Base-by-base conservation (phyloP, 2,888 invertebrate genomes). In the Chelonus formosanus region DNA sequence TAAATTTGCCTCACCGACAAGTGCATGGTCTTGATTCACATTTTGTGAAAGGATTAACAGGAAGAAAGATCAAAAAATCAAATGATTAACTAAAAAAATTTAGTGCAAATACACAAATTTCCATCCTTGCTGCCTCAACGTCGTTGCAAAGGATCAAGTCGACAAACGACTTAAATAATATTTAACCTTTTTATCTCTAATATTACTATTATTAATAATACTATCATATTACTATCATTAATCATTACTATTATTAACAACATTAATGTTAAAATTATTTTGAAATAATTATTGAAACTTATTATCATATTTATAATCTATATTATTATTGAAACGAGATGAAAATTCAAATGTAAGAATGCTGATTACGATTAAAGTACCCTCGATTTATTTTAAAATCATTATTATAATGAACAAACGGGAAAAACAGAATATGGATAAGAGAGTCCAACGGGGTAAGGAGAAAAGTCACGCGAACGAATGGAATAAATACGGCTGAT, bases 401-500 rank as follows among this genome's bases (percentile, higher is more conserved):
- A 57, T 44, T 44, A 57, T 32, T 44, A 44, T 32, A 44, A 53
- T 45, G 64, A 45, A 35, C 43, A 53, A 53, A 36, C 36, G 36
- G 52, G 4, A 53, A 32, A 67, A 57, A 63, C 56, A 62, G 61
- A 20, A 48, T 48, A 65, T 56, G 66, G 66, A 56, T 60, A 20
- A 61, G 53, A 58, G 64, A 55, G 64, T 63, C 63, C 47, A 67
- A 57, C 59, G 66, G 66, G 54, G 45, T 20, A 20, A 20, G 20
- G 64, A 67, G 40, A 65, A 65, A 69, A 65, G 65, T 50, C 53
- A 63, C 44, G 65, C 57, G 61, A 58, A 60, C 58, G 65, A 59
- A 47, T 57, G 47, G 31, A 43, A 56, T 44, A 62, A 60, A 68
- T 63, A 63, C 63, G 62, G 69, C 53, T 61, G 74, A 78, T 40